Evolutionary conservation across 2,113 vertebrate species (phyloP), one percentile per base, ranked within the genome.

Genomic region (Grantiella picta): DNA sequence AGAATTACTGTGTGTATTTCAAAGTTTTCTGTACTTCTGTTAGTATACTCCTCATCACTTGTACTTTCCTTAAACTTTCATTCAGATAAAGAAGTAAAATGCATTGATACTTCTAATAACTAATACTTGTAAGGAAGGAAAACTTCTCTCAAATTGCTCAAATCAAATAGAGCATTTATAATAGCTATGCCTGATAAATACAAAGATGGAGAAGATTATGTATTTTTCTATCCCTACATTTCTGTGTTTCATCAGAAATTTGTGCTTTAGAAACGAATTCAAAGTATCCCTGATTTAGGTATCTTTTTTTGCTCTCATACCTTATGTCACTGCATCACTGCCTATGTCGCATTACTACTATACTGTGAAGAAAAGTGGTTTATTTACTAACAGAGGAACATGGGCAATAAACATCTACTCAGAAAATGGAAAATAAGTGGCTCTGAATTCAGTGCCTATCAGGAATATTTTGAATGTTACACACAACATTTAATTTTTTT

Each of bases 391-490:
- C 14, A 88, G 29, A 92, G 76, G 15, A 72, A 77, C 12, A 75
- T 33, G 15, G 36, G 24, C 35, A 93, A 60, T 60, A 92, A 91
- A 78, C 7, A 93, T 59, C 36, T 79, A 76, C 71, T 50, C 91
- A 63, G 44, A 73, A 97, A 96, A 91, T 52, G 14, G 40, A 96
- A 90, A 95, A 81, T 61, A 75, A 83, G 6, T 64, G 19, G 71
- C 29, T 57, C 29, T 71, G 24, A 94, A 82, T 79, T 75, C 75
- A 69, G 50, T 73, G 52, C 19, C 57, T 94, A 44, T 27, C 90
- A 29, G 59, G 95, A 92, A 31, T 73, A 95, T 83, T 96, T 89
- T 83, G 53, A 87, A 90, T 56, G 25, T 54, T 91, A 73, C 72
- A 91, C 25, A 36, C n/a, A 76, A 75, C 23, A 73, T 68, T 60